Evolutionary conservation across 2,888 invertebrate genomes (phyloP), one percentile per base, ranked within the genome.

Genomic region (Cylloceria caligata): DNA sequence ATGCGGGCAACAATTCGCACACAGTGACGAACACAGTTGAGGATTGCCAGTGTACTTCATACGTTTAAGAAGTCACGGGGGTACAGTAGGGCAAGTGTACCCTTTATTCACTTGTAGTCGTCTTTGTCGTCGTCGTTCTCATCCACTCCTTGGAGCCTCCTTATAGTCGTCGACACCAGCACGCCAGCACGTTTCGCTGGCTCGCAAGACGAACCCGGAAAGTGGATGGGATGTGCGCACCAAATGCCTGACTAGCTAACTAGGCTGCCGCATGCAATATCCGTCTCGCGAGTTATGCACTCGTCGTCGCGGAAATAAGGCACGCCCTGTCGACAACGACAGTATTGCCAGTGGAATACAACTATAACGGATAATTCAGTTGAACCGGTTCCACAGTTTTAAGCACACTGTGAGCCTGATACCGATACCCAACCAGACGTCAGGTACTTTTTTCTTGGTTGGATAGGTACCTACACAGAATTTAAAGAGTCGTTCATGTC

Each of bases 201-300:
- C 34, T 47, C 60, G 60, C 45, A 57, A 45, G 60, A 72, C 60
- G 72, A 60, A 72, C 13, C 42, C 13, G 72, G 47, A 72, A 60
- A 60, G 57, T 45, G 72, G 60, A 72, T 34, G 72, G 45, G 34
- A 72, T 45, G 72, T 45, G 19, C 19, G 34, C 60, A 47, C 60
- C 60, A 34, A 72, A 72, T 47, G 57, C 60, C 57, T 42, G 30
- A 72, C 72, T 72, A 34, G 34, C 60, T 60, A 72, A 72, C 72
- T 72, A 72, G 60, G 57, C 42, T 42, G 57, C 42, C 47, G 45
- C 72, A 60, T 72, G 72, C 72, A 72, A 60, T 72, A 72, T 60
- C 60, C 72, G 57, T 72, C 60, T 52, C 72, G 45, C 60, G 60
- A 72, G 60, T 72, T 72, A 72, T 72, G 60, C 72, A 72, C 72